phyloP scores from a whole-genome alignment of 2,113 vertebrate species.

The Grammomys surdaster region DNA sequence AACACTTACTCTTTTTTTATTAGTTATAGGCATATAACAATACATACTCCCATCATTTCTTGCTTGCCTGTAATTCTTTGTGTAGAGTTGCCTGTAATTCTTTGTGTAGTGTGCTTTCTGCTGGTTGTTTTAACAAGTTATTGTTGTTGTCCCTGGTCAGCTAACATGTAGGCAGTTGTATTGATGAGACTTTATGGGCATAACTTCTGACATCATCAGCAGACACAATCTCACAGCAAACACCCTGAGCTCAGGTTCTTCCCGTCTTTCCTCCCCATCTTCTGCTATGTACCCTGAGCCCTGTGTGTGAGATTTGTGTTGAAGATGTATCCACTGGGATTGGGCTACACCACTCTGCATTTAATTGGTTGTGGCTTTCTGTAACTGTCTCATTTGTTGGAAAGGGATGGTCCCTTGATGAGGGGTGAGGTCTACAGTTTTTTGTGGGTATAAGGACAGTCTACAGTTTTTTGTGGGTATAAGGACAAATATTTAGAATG shows the following conservation, averaged over 20 bases:
- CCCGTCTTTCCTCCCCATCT: too few species aligned
- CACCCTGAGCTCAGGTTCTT: not conserved
- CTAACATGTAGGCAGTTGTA: not conserved
- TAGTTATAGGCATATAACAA: not conserved
- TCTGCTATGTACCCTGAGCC: not conserved
- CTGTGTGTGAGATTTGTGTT: not conserved
- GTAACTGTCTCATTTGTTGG: not conserved
- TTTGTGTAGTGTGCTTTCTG: not conserved
- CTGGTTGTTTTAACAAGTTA: not conserved
- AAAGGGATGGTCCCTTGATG: not conserved
- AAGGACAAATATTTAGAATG: not conserved
- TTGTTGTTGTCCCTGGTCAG: not conserved
- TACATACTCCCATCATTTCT: not conserved
- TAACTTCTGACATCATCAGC: not conserved
- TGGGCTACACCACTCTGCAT: not conserved
- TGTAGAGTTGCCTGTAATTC: too few species aligned
- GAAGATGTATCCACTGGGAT: not conserved
- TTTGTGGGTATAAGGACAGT: not conserved
- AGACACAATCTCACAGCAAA: not conserved
- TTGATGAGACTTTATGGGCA: not conserved
- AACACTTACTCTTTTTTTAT: not conserved
- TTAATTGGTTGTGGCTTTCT: not conserved
- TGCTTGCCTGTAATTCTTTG: not conserved
- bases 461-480: too few species aligned
- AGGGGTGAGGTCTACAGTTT: too few species aligned